Conservation (phyloP, 2,888 invertebrate species). For the Nudaria mundana region DNA sequence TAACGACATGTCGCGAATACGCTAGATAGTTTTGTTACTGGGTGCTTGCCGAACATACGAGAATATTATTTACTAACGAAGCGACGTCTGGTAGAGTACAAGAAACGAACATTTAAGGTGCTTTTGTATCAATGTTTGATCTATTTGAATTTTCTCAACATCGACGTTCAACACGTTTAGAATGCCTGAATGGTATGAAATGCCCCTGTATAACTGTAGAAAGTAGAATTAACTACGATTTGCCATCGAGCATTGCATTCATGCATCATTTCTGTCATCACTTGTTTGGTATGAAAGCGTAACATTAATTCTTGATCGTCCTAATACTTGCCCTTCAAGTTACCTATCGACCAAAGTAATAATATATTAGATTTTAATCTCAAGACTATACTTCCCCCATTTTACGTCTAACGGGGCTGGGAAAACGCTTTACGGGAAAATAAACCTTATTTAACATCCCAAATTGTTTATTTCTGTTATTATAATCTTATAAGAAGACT, state of each 20-base stretch:
- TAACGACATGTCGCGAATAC: too few species aligned
- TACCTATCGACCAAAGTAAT: constrained; percentile 75
- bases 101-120: too few species aligned
- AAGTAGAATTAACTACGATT: constrained; percentile 16
- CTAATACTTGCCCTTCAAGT: constrained; percentile 50
- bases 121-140: too few species aligned
- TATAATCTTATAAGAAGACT: not conserved
- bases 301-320: constrained; percentile 29
- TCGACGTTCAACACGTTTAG: too few species aligned
- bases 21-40: too few species aligned
- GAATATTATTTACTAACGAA: too few species aligned
- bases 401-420: constrained; percentile 23
- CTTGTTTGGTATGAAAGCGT: constrained; percentile 43
- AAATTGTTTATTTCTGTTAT: too few species aligned
- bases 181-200: too few species aligned
- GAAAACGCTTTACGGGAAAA: constrained; percentile 9
- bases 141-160: too few species aligned
- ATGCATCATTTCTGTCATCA: constrained; percentile 22
- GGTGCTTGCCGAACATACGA: too few species aligned
- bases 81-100: too few species aligned
- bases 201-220: not conserved
- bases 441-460: not conserved
- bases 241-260: constrained; percentile 32
- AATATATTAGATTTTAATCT: constrained; percentile 41
- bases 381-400: constrained; percentile 16